These are phyloP conservation scores for Riptortus pedestris DNA, from an alignment of 1,140 invertebrate genomes.

Conservation along the genomic window DNA sequence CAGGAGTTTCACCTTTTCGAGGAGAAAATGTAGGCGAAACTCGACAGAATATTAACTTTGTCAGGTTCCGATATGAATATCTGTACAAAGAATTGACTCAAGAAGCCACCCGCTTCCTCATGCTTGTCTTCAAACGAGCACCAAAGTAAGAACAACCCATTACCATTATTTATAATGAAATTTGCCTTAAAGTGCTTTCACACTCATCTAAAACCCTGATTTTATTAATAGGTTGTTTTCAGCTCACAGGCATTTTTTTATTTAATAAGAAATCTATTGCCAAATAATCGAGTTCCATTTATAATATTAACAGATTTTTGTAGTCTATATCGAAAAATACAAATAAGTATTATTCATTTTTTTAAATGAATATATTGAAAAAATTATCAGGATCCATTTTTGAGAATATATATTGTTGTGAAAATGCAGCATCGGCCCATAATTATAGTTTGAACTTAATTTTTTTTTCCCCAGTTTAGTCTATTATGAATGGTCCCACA, in stretches of 20 bases:
- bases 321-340: too few relatives aligned
- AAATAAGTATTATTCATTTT: too few relatives aligned
- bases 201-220: not conserved
- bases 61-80: constrained; percentile 87
- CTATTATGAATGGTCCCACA: too few relatives aligned
- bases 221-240: not conserved
- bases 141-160: constrained; percentile 65
- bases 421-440: too few relatives aligned
- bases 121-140: constrained; percentile 86
- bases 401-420: too few relatives aligned
- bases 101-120: constrained; percentile 87
- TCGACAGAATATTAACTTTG: constrained; percentile 80
- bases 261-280: not conserved
- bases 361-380: too few relatives aligned
- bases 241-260: not conserved
- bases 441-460: too few relatives aligned
- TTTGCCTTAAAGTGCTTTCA: not conserved
- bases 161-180: not conserved
- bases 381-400: too few relatives aligned
- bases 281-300: too few relatives aligned
- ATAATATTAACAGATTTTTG: too few relatives aligned
- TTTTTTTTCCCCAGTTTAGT: too few relatives aligned
- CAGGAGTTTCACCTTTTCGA: constrained; percentile 84
- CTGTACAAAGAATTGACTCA: constrained; percentile 89
- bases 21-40: constrained; percentile 75